phyloP scores from a whole-genome alignment of 1,140 invertebrate genomes.

The Hylaeus anthracinus region DNA sequence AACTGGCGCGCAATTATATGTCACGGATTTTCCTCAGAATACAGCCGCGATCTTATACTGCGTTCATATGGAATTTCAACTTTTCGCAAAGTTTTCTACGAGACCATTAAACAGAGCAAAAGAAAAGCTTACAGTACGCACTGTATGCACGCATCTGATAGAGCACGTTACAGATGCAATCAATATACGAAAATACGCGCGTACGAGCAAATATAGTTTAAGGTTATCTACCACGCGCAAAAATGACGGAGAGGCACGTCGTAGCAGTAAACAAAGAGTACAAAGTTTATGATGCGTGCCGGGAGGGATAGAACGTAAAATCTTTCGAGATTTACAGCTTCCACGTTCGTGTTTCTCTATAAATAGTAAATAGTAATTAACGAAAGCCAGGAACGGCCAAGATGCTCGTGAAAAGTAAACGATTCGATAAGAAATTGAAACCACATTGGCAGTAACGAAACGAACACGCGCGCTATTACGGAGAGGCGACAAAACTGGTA shows the following conservation, averaged over 20 bases:
- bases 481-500: background rate
- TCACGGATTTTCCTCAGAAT: background rate
- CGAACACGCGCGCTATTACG: background rate
- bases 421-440: background rate
- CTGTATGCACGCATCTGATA: background rate
- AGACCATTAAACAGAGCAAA: background rate
- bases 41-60: background rate
- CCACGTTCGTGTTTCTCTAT: background rate
- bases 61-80: background rate
- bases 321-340: background rate
- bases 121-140: background rate
- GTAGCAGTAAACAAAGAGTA: slow-evolving; percentile 21
- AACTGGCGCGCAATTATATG: slow-evolving; percentile 13
- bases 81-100: background rate
- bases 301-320: background rate
- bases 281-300: slow-evolving; percentile 17
- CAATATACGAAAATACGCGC: background rate
- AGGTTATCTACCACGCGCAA: slow-evolving; percentile 24
- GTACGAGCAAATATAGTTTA: slow-evolving; percentile 8
- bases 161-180: background rate
- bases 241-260: slow-evolving; percentile 16
- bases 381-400: background rate
- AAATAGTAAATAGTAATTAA: background rate
- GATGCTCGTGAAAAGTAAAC: background rate
- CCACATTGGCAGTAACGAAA: background rate